A percentile compares a stretch with the other conserved stretches of the same genome.
Conservation (phyloP, 2,888 invertebrate species). For the Monopis laevigella region DNA sequence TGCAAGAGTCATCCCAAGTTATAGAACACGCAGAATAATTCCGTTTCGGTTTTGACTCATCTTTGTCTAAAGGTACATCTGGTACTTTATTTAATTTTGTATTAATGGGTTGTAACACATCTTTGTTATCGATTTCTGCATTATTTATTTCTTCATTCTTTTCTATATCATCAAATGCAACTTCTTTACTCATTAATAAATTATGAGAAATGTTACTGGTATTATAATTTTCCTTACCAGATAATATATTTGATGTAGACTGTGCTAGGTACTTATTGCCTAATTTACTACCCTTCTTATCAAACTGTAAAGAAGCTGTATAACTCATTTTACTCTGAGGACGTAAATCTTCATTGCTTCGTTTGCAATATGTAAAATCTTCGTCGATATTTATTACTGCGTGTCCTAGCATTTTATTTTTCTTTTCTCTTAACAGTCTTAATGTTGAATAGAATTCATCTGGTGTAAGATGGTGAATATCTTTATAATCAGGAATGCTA, state of each 20-base stretch:
- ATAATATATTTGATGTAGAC: not conserved
- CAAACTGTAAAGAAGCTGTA: not conserved
- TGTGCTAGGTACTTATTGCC: not conserved
- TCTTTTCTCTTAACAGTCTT: conserved; percentile 72
- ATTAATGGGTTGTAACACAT: not conserved
- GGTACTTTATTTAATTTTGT: not conserved
- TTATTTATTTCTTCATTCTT: conserved; percentile 11
- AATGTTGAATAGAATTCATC: conserved; percentile 79
- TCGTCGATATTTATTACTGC: conserved; percentile 42
- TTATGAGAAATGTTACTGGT: no score
- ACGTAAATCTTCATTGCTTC: not conserved
- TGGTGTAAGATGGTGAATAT: conserved; percentile 78
- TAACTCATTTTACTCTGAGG: not conserved
- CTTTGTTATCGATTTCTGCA: conserved; percentile 25
- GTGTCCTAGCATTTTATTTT: conserved; percentile 55
- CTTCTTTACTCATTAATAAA: no score
- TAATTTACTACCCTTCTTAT: no score
- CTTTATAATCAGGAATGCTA: conserved; percentile 83
- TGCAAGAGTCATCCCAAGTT: conserved; percentile 50
- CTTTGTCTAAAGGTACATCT: not conserved
- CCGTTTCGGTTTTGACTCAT: conserved; percentile 29
- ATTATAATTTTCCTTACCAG: not conserved
- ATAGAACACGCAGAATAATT: conserved; percentile 58
- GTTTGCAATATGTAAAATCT: conserved; percentile 21
- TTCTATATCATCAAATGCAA: not conserved